Evolutionary conservation across 1,140 invertebrate genomes (phyloP).

Genomic region (Parapsyche elsis): DNA sequence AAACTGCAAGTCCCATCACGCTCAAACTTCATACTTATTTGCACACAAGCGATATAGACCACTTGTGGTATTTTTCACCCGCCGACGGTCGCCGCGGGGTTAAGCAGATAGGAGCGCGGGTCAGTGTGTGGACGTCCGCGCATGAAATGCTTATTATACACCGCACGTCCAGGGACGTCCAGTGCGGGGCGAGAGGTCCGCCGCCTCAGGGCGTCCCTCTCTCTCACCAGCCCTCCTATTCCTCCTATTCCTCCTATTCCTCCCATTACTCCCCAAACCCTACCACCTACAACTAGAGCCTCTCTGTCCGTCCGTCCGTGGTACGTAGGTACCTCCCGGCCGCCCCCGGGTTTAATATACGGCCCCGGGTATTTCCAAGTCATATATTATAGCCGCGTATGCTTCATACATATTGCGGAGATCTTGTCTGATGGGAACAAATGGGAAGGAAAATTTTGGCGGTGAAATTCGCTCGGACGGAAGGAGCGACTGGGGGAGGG

Average conservation of each 20-base stretch:
- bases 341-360: slow-evolving; percentile 68
- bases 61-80: slow-evolving; percentile 28
- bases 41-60: no score
- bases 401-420: slow-evolving; percentile 66
- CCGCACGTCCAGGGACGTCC: slow-evolving; percentile 63
- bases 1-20: no score
- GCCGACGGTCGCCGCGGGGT: slow-evolving; percentile 59
- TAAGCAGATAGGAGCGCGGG: not conserved
- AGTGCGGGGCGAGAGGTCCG: slow-evolving; percentile 56
- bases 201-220: slow-evolving; percentile 40
- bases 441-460: slow-evolving; percentile 69
- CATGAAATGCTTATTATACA: slow-evolving; percentile 71
- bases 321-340: slow-evolving; percentile 56
- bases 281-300: slow-evolving; percentile 57
- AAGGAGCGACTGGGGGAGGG: slow-evolving; percentile 58
- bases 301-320: slow-evolving; percentile 60
- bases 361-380: slow-evolving; percentile 68
- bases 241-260: slow-evolving; percentile 58
- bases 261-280: slow-evolving; percentile 66
- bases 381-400: slow-evolving; percentile 69
- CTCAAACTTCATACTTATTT: no score
- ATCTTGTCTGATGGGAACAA: slow-evolving; percentile 68
- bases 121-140: slow-evolving; percentile 60
- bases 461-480: slow-evolving; percentile 65
- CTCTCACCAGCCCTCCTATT: slow-evolving; percentile 64